Percentiles rank a stretch among this genome's conserved stretches.
phyloP scores from a whole-genome alignment of 2,888 invertebrate genomes.

The Cheilosia grossa region DNA sequence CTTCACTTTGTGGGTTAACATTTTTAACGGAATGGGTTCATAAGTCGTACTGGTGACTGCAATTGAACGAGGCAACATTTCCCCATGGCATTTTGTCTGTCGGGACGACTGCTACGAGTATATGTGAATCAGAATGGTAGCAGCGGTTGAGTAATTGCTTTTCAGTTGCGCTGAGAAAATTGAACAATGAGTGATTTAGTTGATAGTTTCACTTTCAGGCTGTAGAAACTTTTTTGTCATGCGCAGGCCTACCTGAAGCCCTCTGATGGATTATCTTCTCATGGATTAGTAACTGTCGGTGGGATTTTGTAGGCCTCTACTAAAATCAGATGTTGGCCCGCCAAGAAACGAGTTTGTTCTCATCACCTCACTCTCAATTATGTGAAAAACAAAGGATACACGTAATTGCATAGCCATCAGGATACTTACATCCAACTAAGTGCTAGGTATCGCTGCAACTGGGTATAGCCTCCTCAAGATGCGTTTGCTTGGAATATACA shows the following conservation, averaged over 20 bases:
- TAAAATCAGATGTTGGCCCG: neutral
- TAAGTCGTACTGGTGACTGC: conserved; percentile 34
- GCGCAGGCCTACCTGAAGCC: no score
- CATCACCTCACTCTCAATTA: conserved; percentile 36
- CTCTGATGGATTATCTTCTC: no score
- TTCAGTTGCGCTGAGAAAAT: conserved; percentile 16
- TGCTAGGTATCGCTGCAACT: neutral
- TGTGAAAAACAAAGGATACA: conserved; percentile 21
- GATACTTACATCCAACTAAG: conserved; percentile 14
- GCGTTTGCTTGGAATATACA: neutral
- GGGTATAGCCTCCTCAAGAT: neutral
- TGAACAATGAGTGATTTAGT: conserved; percentile 31
- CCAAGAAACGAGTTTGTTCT: conserved; percentile 19
- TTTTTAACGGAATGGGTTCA: conserved; percentile 64
- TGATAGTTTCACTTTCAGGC: conserved; percentile 33
- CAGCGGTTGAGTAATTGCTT: conserved; percentile 36
- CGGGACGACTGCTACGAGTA: conserved; percentile 4
- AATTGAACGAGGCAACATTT: conserved; percentile 6
- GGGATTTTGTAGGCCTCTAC: no score
- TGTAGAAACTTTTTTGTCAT: neutral
- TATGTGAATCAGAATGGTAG: neutral
- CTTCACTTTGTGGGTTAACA: conserved; percentile 68
- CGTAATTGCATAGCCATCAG: conserved; percentile 40
- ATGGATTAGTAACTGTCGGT: no score
- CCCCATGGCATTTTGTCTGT: conserved; percentile 2